Base-by-base conservation (phyloP, 1,140 invertebrate genomes). In the Branchinecta lynchi region DNA sequence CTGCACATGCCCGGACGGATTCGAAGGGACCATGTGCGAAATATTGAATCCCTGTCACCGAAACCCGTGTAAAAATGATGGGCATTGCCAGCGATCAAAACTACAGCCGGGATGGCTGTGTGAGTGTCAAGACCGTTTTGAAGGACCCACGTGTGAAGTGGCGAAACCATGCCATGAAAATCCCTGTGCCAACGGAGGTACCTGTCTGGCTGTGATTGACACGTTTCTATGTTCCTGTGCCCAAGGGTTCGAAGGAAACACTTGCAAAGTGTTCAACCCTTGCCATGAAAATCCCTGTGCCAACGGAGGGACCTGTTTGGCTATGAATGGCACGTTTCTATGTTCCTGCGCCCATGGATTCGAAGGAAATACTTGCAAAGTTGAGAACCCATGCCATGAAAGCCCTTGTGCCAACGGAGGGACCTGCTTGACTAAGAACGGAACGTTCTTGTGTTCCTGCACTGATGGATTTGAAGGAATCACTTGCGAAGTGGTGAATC, bases 131-230 rank as follows among this genome's bases (percentile, higher is more conserved):
- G 73, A 75, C 67, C 75, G 76, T 45, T 76, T 71, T 71, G 74
- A 72, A 66, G 76, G 76, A 3, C 68, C 70, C 45, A 69, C 72
- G 3, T 60, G 51, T 60, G 51, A 60, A 60, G 51, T 60, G 3
- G 51, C 6, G 12, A 60, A 96, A 78, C 91, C 89, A 3, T 96
- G 93, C 77, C 79, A 82, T 21, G 87, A 90, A 74, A 82, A 83
- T 17, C 91, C 92, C 0, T 96, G 93, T 77, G 80, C 82, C 8
- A 87, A 92, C 77, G 89, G 88, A 43, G 91, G 84, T 66, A 86
- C 82, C 17, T 96, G 94, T 78, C 82, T 85, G 69, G 84, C 5
- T 76, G 75, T 45, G 21, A 69, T 44, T 72, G 81, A 78, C 68
- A 83, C 79, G 12, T 69, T 69, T 65, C 51, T 44, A 8, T 76